Evolutionary conservation across 2,888 invertebrate species (phyloP), one percentile per base, ranked within the genome.

Genomic region (Anaspis maculata): DNA sequence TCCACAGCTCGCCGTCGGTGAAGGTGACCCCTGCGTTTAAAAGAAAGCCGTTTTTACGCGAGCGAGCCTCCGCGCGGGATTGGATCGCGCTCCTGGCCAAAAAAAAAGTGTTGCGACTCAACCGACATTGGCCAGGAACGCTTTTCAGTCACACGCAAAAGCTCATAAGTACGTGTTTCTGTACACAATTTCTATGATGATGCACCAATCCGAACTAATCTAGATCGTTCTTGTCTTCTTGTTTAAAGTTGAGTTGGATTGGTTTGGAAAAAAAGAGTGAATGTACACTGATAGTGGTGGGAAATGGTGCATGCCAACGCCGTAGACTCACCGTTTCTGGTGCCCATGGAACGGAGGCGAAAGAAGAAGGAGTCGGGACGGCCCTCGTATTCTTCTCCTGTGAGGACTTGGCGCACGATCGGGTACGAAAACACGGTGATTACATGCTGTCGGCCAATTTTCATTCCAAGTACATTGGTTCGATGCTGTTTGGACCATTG

Each of bases 281-380:
- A n/a, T n/a, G n/a, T n/a, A n/a, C n/a, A n/a, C n/a, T n/a, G n/a
- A n/a, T n/a, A n/a, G n/a, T n/a, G n/a, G n/a, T n/a, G n/a, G n/a
- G n/a, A n/a, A n/a, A n/a, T n/a, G n/a, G n/a, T n/a, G n/a, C n/a
- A n/a, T n/a, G n/a, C n/a, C n/a, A n/a, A n/a, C n/a, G n/a, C n/a
- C n/a, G n/a, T n/a, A n/a, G n/a, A n/a, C n/a, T n/a, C n/a, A n/a
- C n/a, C n/a, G n/a, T n/a, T n/a, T n/a, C n/a, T n/a, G n/a, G n/a
- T n/a, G 13, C 80, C 80, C 71, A 81, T 71, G 10, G 76, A 76
- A 14, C 81, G 66, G 9, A 81, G 53, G 15, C 72, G 66, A 10
- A 74, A 60, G 46, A 81, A 81, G 49, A 78, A 77, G 38, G 72
- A 76, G 52, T 79, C 72, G 0, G 83, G 83, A 13, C 83, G 62